Conservation (phyloP, 2,797 vertebrate species). For the Oreonectes daqikongensis region DNA sequence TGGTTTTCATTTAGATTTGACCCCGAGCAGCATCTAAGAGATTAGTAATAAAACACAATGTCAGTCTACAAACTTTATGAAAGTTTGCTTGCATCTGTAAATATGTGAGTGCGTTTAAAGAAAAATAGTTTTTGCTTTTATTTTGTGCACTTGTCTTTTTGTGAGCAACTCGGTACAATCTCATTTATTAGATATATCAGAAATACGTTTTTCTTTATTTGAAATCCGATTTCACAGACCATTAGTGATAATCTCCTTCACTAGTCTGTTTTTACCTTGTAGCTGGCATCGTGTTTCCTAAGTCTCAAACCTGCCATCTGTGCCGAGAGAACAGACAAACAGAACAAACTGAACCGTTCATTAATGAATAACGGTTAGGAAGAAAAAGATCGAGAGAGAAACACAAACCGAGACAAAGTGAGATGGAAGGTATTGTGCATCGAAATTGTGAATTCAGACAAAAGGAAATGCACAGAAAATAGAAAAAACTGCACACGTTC, state of each 20-base stretch:
- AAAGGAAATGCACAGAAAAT: neutral
- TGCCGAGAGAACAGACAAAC: slow-evolving; percentile 3
- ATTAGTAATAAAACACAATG: neutral
- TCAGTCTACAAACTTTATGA: slow-evolving; percentile 9
- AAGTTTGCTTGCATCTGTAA: slow-evolving; percentile 3
- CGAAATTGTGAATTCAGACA: neutral
- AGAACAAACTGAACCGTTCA: slow-evolving; percentile 19
- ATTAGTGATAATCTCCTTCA: neutral
- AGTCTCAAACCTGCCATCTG: slow-evolving; percentile 34
- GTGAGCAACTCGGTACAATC: neutral
- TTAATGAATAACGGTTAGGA: slow-evolving; percentile 15
- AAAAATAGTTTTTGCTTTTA: neutral
- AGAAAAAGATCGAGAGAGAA: neutral
- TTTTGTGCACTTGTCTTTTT: slow-evolving; percentile 5
- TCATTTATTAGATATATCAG: too few species aligned
- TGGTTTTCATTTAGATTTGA: slow-evolving; percentile 29
- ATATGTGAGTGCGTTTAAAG: neutral
- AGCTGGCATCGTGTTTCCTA: slow-evolving; percentile 37
- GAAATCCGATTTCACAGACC: slow-evolving; percentile 2
- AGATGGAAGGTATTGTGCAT: neutral
- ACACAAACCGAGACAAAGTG: neutral
- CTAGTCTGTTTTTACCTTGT: slow-evolving; percentile 19
- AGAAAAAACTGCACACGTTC: neutral
- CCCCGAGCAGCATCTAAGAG: neutral
- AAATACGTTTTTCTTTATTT: neutral